phyloP scores from a whole-genome alignment of 2,797 vertebrate species.

The Pseudotriccus pelzelni region DNA sequence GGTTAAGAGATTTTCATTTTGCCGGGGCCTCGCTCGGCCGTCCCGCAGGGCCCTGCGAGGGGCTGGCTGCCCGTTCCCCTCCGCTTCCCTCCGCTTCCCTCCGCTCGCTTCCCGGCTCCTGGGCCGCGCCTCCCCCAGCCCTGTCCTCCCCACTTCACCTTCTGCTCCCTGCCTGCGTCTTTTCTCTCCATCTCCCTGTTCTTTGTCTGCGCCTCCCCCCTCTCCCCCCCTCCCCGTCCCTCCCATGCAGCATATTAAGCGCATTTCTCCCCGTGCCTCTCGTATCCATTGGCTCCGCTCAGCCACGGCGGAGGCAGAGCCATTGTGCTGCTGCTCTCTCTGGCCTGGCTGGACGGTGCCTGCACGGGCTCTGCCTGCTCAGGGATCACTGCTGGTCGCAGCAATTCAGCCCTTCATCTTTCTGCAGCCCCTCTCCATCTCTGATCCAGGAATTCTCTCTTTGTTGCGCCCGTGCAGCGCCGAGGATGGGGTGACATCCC shows the following conservation, averaged over 20 bases:
- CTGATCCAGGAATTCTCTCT: accelerated
- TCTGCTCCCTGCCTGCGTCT: not conserved
- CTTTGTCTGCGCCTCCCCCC: conserved; percentile 56
- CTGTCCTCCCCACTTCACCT: not conserved
- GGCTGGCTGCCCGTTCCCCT: conserved; percentile 46
- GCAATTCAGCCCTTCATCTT: accelerated
- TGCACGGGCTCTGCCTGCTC: not conserved
- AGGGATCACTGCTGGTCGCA: not conserved
- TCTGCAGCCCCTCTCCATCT: not conserved
- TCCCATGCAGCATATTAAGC: conserved; percentile 35
- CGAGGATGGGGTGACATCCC: accelerated
- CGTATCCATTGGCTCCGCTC: not conserved
- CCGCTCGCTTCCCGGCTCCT: not conserved
- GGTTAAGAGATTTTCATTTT: conserved; percentile 73
- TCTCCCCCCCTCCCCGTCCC: not conserved
- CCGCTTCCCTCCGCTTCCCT: not conserved
- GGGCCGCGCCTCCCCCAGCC: not conserved
- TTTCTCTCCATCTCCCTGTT: conserved; percentile 31
- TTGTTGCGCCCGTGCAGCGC: accelerated
- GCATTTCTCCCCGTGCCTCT: conserved; percentile 12
- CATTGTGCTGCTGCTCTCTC: not conserved
- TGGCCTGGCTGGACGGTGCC: not conserved
- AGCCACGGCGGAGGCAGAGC: not conserved
- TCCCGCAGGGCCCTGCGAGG: conserved; percentile 13
- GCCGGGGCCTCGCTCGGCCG: not conserved